phyloP scores from a whole-genome alignment of 2,113 vertebrate species.

The Tupaia chinensis region DNA sequence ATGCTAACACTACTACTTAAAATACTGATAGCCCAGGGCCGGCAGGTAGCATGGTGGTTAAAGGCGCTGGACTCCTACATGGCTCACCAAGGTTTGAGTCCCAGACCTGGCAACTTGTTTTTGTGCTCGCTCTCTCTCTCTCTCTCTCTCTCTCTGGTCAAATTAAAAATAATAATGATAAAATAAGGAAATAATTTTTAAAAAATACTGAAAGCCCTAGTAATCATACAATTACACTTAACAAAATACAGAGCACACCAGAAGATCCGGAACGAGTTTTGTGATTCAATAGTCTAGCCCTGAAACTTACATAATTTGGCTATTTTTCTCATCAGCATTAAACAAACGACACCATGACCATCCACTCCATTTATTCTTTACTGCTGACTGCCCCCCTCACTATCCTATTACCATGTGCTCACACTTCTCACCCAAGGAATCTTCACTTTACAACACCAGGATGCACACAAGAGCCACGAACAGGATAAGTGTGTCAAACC shows the following conservation, averaged over 20 bases:
- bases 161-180: no score
- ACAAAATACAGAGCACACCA: not conserved
- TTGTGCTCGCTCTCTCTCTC: no score
- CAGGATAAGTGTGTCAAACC: not conserved
- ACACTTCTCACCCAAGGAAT: not conserved
- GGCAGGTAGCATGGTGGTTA: no score
- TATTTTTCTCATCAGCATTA: not conserved
- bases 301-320: not conserved
- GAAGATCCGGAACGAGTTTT: not conserved
- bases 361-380: not conserved
- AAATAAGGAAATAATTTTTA: no score
- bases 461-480: not conserved
- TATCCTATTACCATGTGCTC: not conserved
- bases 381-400: not conserved
- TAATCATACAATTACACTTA: not conserved
- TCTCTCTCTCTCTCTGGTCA: no score
- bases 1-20: slow-evolving; percentile 15
- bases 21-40: not conserved
- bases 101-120: no score
- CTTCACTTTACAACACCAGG: not conserved
- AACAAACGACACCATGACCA: not conserved
- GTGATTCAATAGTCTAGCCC: not conserved
- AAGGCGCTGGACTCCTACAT: no score
- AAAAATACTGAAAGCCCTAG: not conserved
- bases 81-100: no score